phyloP scores from a whole-genome alignment of 2,797 vertebrate genomes.

The Antrozous pallidus region DNA sequence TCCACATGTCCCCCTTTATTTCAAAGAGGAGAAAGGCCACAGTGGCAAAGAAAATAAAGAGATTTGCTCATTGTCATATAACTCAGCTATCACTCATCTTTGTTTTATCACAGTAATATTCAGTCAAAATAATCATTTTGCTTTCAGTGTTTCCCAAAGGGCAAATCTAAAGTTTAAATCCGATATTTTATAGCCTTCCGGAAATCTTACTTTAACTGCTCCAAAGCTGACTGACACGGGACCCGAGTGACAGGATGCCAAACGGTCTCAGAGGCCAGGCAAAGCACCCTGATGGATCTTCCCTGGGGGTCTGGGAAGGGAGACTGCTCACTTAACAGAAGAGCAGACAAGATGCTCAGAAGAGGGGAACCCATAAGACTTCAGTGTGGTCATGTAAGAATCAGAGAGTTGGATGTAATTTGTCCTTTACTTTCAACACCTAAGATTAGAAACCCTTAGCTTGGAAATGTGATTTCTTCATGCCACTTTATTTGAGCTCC shows the following conservation, averaged over 20 bases:
- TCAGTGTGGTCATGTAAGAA: neutral
- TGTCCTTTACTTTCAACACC: neutral
- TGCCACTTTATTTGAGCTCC: neutral
- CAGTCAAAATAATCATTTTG: neutral
- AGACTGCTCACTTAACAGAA: neutral
- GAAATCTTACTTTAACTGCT: neutral
- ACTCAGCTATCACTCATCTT: neutral
- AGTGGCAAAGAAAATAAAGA: neutral
- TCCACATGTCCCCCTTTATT: neutral
- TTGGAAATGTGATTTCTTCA: neutral
- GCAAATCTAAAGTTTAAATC: neutral
- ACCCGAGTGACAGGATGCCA: neutral
- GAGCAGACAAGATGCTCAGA: neutral
- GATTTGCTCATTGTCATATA: neutral
- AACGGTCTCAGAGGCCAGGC: neutral
- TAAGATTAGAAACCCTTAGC: neutral
- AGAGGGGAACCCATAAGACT: neutral
- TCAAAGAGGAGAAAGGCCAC: neutral
- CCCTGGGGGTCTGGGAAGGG: neutral
- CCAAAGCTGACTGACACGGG: neutral
- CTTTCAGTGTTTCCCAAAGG: constrained; percentile 23
- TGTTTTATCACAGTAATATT: neutral
- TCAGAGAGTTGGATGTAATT: neutral
- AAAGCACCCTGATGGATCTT: neutral
- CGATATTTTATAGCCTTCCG: neutral